Conservation (phyloP, 2,113 vertebrate genomes). For the Penelope pileata region DNA sequence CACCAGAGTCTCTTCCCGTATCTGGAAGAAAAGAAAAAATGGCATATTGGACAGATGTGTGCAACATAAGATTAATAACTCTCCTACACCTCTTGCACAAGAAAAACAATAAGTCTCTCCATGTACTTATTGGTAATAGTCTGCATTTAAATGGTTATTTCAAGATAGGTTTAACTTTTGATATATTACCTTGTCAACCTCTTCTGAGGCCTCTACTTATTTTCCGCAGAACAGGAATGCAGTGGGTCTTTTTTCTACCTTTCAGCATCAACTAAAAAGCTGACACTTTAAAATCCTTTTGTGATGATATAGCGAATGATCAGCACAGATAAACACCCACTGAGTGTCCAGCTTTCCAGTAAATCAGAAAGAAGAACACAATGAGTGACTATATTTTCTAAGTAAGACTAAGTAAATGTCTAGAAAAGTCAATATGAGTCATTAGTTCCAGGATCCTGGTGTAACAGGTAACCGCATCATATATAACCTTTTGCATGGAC, state of each 20-base stretch:
- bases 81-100: background rate
- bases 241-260: background rate
- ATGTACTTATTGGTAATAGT: background rate
- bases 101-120: background rate
- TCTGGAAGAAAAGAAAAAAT: background rate
- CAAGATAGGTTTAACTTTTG: background rate
- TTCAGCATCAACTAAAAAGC: background rate
- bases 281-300: background rate
- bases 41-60: background rate
- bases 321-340: background rate
- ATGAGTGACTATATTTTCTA: background rate
- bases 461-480: background rate
- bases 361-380: background rate
- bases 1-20: background rate
- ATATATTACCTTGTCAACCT: background rate
- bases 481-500: background rate
- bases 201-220: background rate
- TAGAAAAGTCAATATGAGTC: slow-evolving; percentile 4
- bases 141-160: background rate
- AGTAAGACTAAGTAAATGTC: slow-evolving; percentile 25
- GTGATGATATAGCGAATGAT: background rate
- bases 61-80: background rate
- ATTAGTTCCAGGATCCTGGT: background rate
- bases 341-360: background rate
- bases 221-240: background rate